Percentiles rank a stretch among this genome's conserved stretches.
phyloP scores from a whole-genome alignment of 1,140 invertebrate species.

The Drosophila littoralis region DNA sequence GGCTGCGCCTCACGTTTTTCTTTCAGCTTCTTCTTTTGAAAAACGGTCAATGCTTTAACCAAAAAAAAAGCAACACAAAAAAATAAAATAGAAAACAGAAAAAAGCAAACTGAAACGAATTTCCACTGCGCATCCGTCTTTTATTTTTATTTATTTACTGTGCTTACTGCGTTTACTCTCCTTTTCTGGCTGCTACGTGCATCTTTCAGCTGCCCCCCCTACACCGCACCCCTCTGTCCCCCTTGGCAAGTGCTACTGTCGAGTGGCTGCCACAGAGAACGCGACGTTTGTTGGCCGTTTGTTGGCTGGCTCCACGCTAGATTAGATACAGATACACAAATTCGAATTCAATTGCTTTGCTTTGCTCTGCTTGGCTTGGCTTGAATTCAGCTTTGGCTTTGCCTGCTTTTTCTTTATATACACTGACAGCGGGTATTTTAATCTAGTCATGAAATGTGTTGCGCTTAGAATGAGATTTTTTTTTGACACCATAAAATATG shows the following conservation, averaged over 20 bases:
- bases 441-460: not conserved
- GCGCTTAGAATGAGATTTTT: not conserved
- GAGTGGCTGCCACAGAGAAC: slow-evolving; percentile 14
- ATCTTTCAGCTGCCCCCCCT: slow-evolving; percentile 14
- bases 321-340: slow-evolving; percentile 79
- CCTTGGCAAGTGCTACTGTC: not conserved
- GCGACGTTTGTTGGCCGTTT: slow-evolving; percentile 54
- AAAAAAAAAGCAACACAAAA: slow-evolving; percentile 10
- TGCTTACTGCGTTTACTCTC: slow-evolving; percentile 72
- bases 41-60: slow-evolving; percentile 68
- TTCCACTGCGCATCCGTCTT: slow-evolving; percentile 42
- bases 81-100: not conserved
- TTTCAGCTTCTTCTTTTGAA: slow-evolving; percentile 42
- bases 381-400: slow-evolving; percentile 14
- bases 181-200: slow-evolving; percentile 74
- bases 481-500: too few relatives aligned
- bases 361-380: slow-evolving; percentile 38
- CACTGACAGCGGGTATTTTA: not conserved
- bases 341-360: slow-evolving; percentile 64
- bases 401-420: not conserved
- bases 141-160: slow-evolving; percentile 72
- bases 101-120: slow-evolving; percentile 41
- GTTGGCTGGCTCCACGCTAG: slow-evolving; percentile 62
- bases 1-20: slow-evolving; percentile 66
- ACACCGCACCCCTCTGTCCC: not conserved